phyloP scores from a whole-genome alignment of 1,140 invertebrate genomes.

The Rhynchophorus ferrugineus region DNA sequence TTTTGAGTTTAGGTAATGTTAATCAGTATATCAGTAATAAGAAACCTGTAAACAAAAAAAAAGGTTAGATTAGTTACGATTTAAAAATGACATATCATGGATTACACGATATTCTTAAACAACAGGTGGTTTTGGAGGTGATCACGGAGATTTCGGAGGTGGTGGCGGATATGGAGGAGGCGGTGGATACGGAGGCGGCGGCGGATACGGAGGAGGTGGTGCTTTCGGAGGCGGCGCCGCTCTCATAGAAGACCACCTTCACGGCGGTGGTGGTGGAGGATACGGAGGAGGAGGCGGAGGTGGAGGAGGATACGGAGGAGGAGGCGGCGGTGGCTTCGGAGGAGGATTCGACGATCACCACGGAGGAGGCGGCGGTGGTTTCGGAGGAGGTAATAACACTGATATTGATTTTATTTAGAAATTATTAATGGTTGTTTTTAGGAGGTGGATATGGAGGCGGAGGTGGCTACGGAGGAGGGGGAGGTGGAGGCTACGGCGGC shows the following conservation, averaged over 20 bases:
- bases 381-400: conserved; percentile 8
- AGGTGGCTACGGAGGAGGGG: conserved; percentile 14
- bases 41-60: too few relatives aligned
- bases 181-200: conserved; percentile 8
- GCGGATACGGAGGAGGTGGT: conserved; percentile 13
- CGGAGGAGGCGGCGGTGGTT: conserved; percentile 12
- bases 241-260: conserved; percentile 3
- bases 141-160: too few relatives aligned
- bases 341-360: too few relatives aligned
- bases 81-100: too few relatives aligned
- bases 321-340: conserved; percentile 15
- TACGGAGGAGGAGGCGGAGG: conserved; percentile 16
- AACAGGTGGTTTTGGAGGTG: too few relatives aligned
- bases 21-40: too few relatives aligned
- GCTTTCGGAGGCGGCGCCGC: conserved; percentile 12
- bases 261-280: conserved; percentile 20
- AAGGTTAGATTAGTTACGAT: too few relatives aligned
- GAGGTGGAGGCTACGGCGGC: conserved; percentile 11
- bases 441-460: conserved; percentile 22
- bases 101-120: too few relatives aligned
- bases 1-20: too few relatives aligned
- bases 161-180: not conserved
- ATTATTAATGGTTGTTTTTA: conserved; percentile 16
- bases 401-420: conserved; percentile 2
- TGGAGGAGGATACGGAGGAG: conserved; percentile 18